A percentile compares a stretch with the other conserved stretches of the same genome.
phyloP scores from a whole-genome alignment of 1,140 invertebrate species.

The Mesaphorura yosii region DNA sequence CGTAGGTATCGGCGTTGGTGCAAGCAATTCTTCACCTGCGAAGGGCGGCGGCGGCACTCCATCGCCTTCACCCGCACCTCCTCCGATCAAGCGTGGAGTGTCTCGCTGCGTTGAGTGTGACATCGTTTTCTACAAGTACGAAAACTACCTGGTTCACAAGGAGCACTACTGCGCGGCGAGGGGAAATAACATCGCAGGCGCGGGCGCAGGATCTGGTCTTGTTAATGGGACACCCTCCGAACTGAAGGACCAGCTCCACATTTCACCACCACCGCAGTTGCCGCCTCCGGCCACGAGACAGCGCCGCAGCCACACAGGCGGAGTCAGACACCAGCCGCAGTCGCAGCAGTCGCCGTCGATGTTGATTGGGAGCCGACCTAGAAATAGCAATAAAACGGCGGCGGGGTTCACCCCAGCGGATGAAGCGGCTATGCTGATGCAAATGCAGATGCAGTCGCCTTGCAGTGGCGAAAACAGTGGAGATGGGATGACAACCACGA shows the following conservation, averaged over 20 bases:
- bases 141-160: slow-evolving; percentile 89
- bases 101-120: slow-evolving; percentile 91
- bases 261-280: background rate
- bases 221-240: background rate
- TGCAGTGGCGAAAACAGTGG: background rate
- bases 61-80: slow-evolving; percentile 36
- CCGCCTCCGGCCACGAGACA: background rate
- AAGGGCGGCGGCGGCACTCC: too few relatives aligned
- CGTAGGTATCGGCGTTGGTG: too few relatives aligned
- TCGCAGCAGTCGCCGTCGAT: background rate
- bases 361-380: background rate
- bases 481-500: background rate
- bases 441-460: too few relatives aligned
- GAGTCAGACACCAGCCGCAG: background rate
- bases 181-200: background rate
- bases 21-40: too few relatives aligned
- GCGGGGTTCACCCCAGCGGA: too few relatives aligned
- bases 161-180: slow-evolving; percentile 80
- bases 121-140: slow-evolving; percentile 91
- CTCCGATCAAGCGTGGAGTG: slow-evolving; percentile 49
- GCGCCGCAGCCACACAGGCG: background rate
- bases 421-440: too few relatives aligned
- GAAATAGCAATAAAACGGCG: background rate
- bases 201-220: background rate
- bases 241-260: background rate